Evolutionary conservation across 2,888 invertebrate genomes (phyloP).

Genomic region (Pimpla rufipes): DNA sequence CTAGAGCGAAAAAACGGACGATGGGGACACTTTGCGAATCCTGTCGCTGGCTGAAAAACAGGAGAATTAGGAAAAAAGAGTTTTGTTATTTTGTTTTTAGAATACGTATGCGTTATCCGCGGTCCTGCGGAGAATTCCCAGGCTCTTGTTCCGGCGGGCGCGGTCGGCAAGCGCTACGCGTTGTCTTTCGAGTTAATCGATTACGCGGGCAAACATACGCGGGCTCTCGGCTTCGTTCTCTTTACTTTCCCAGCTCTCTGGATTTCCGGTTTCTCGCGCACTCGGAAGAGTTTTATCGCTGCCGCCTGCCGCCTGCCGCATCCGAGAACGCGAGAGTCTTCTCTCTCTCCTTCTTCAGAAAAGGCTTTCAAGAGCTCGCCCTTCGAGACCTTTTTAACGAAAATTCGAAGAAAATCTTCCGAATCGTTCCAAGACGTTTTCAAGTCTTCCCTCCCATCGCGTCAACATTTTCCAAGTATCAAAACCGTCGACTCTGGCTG

Average conservation of each 20-base stretch:
- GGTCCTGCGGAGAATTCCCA: constrained; percentile 40
- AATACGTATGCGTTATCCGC: constrained; percentile 24
- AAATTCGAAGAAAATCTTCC: background rate
- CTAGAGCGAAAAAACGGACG: constrained; percentile 10
- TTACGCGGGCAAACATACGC: constrained; percentile 41
- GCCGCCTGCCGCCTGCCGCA: no score
- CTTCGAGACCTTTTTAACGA: background rate
- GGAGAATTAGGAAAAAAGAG: constrained; percentile 3
- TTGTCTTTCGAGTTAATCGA: constrained; percentile 32
- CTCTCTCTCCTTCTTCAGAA: background rate
- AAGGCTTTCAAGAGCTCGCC: background rate
- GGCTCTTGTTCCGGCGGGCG: background rate
- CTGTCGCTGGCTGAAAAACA: constrained; percentile 13
- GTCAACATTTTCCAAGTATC: background rate
- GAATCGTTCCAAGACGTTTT: background rate
- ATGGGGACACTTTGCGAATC: no score
- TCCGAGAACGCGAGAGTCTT: background rate
- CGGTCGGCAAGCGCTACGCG: background rate
- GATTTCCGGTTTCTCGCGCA: constrained; percentile 65
- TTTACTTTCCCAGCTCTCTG: constrained; percentile 75
- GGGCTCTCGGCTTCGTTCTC: constrained; percentile 66
- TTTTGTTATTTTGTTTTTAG: background rate
- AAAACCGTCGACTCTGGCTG: background rate
- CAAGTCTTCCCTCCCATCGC: no score
- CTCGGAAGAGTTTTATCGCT: constrained; percentile 31